Evolutionary conservation across 2,888 invertebrate genomes (phyloP), one percentile per base, ranked within the genome.

Genomic region (Apoderus coryli): DNA sequence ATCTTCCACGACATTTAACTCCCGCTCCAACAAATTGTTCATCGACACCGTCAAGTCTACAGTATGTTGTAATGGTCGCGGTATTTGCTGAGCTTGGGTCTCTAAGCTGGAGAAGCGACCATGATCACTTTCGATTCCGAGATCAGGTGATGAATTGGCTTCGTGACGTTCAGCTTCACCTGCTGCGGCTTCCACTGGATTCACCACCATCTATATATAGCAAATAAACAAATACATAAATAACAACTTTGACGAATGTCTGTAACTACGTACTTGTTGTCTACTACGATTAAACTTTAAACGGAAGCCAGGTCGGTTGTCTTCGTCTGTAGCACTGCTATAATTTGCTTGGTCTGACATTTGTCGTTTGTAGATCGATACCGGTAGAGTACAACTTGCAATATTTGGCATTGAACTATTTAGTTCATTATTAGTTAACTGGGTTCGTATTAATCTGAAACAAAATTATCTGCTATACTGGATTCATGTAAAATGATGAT

Each of bases 81-180:
- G 51, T 25, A 63, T 50, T 16, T 56, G 60, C 19, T 42, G 38
- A 19, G 64, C 62, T 40, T 64, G 64, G 37, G 67, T 65, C 60
- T 78, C 66, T 44, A 76, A 49, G 53, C 74, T 67, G 36, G 75
- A 67, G 30, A 73, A 59, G 36, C 74, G 59, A 43, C 64, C 69
- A 22, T 67, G 69, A 52, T 86, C 86, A 47, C 85, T 86, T 52
- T 86, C 86, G 39, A 88, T 86, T n/a, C 86, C 86, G 47, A 85
- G 68, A 58, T 88, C 88, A 0, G 88, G 86, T 0, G 86, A 86
- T 2, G 76, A 63, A 43, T 63, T 69, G 7, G 60, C 59, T 5
- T 59, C 53, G 4, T 46, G 42, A 10, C 59, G 40, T 16, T 56
- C 57, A 4, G 44, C 35, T 14, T 56, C 56, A 1, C 39, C 33